These are phyloP conservation scores for Acleris sparsana DNA, from an alignment of 2,888 invertebrate species.

Conservation along the genomic window DNA sequence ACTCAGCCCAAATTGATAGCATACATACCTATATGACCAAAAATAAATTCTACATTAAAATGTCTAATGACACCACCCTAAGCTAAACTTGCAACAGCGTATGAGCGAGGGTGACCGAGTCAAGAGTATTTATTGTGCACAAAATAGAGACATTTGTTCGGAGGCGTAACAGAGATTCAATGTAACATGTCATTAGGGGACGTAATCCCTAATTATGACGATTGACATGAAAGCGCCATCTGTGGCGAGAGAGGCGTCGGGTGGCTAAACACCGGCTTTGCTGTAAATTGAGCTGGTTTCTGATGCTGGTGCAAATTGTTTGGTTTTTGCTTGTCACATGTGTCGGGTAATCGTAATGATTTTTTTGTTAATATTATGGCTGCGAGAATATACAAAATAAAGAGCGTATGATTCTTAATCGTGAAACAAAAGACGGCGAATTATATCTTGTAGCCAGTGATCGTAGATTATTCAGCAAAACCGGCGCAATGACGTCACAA, in stretches of 20 bases:
- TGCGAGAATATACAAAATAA: background rate
- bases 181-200: slow-evolving; percentile 80
- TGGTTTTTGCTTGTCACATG: background rate
- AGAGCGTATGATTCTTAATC: no score
- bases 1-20: no score
- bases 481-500: no score
- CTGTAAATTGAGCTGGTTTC: slow-evolving; percentile 49
- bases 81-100: background rate
- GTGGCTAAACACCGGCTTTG: slow-evolving; percentile 52
- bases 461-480: no score
- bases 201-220: slow-evolving; percentile 82
- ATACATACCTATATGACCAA: no score
- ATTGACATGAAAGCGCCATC: slow-evolving; percentile 82
- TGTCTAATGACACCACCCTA: slow-evolving; percentile 3
- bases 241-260: slow-evolving; percentile 78
- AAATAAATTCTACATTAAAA: no score
- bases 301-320: background rate
- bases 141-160: slow-evolving; percentile 71
- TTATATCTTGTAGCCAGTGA: no score
- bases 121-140: slow-evolving; percentile 66
- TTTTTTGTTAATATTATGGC: background rate
- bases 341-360: background rate
- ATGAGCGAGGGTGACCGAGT: slow-evolving; percentile 44
- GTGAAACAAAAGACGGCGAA: no score
- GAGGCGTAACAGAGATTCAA: slow-evolving; percentile 78